Evolutionary conservation across 2,888 invertebrate species (phyloP), one percentile per base, ranked within the genome.

Genomic region (Metacarcinus magister): DNA sequence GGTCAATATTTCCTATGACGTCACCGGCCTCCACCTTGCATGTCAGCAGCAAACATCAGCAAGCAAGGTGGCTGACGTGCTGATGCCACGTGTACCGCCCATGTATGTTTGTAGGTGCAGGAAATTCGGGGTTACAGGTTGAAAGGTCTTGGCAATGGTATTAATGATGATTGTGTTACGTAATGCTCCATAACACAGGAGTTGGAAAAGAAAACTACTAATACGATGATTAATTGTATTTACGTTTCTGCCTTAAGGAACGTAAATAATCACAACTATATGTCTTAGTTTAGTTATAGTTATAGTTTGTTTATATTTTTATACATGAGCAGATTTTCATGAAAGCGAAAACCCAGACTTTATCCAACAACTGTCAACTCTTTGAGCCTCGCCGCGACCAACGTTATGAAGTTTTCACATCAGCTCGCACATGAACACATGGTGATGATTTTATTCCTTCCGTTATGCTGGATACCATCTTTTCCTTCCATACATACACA

Each of bases 321-420:
- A 92, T 92, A 46, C 23, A 3, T 32, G n/a, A 32, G 48, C n/a
- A n/a, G 39, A 44, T 23, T 48, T 87, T 39, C 39, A 95, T 87
- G 95, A 95, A 95, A 95, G 95, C 92, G 95, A 95, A 95, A 95
- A 89, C 87, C 19, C 8, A 19, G 32, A 32, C 32, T 82, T 43
- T 54, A 94, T 87, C 13, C 46, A 60, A 32, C 44, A 23, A 23
- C 23, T 94, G 94, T 32, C 90, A 94, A 87, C 94, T 90, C 90
- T 89, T 39, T 32, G n/a, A 7, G 48, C 10, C 28, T 28, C 46
- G n/a, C 28, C 92, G 46, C 28, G 46, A 48, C 46, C 46, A 54
- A 48, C 54, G 32, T 44, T n/a, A 54, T 8, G 39, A 94, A 54
- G 89, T 94, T 23, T 39, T 28, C 43, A 94, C 48, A 46, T 54